A percentile compares a stretch with the other conserved stretches of the same genome.
These are phyloP conservation scores for Aspiorhynchus laticeps DNA, from an alignment of 2,113 vertebrate species.

Conservation along the genomic window DNA sequence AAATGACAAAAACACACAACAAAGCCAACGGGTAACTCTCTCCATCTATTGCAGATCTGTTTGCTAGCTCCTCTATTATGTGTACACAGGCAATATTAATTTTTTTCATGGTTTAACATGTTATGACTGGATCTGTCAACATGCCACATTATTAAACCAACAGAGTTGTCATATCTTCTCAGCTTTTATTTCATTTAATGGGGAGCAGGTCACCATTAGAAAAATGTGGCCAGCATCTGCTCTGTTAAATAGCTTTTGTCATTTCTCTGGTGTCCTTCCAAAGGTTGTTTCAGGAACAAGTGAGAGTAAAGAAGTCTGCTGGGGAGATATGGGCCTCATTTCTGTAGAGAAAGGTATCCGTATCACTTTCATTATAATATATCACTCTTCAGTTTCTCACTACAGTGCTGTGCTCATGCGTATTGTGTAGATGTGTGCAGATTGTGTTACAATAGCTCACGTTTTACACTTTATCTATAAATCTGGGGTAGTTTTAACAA, in stretches of 20 bases:
- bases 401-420: background rate
- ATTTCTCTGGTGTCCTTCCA: slow-evolving; percentile 16
- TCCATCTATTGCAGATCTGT: background rate
- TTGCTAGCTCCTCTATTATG: background rate
- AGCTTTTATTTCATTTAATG: slow-evolving; percentile 5
- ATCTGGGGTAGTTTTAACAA: background rate
- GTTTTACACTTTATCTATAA: slow-evolving; percentile 15
- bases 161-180: background rate
- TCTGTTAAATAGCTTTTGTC: slow-evolving; percentile 48
- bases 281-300: background rate
- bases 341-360: background rate
- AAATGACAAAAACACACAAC: background rate
- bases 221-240: slow-evolving; percentile 19
- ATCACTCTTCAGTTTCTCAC: slow-evolving; percentile 48
- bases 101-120: slow-evolving; percentile 27
- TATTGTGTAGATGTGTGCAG: background rate
- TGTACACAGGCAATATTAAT: background rate
- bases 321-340: background rate
- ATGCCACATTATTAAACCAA: slow-evolving; percentile 18
- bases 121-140: slow-evolving; percentile 36
- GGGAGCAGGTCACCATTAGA: slow-evolving; percentile 5
- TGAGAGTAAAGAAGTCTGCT: background rate
- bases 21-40: background rate
- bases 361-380: slow-evolving; percentile 55
- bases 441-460: background rate